phyloP scores from a whole-genome alignment of 2,113 vertebrate species.

The Chiloscyllium plagiosum region DNA sequence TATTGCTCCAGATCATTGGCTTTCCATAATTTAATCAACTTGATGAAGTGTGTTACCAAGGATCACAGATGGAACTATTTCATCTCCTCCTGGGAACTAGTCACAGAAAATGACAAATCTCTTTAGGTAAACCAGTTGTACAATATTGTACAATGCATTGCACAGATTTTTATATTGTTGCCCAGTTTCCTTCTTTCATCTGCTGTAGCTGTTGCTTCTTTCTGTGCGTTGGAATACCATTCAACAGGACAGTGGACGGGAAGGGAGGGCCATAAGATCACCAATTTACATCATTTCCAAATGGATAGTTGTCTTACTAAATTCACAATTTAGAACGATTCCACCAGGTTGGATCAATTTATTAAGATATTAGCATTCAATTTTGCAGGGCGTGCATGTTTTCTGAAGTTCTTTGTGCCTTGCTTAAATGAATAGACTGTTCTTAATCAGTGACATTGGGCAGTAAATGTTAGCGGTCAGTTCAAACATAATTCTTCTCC shows the following conservation, averaged over 20 bases:
- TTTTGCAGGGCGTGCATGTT: not conserved
- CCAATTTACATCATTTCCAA: not conserved
- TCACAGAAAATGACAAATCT: constrained; percentile 7
- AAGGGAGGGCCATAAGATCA: not conserved
- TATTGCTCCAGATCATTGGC: constrained; percentile 34
- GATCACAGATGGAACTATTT: constrained; percentile 33
- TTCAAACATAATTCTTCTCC: not conserved
- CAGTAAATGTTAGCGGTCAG: not conserved
- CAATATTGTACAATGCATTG: not conserved
- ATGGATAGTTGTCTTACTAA: not conserved
- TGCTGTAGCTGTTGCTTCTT: not conserved
- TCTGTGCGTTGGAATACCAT: not conserved
- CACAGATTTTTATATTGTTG: not conserved
- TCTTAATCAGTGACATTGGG: not conserved
- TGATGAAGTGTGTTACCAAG: constrained; percentile 16
- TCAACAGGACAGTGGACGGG: not conserved
- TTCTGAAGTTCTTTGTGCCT: not conserved
- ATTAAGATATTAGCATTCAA: not conserved
- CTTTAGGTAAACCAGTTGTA: constrained; percentile 5
- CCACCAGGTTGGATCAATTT: not conserved
- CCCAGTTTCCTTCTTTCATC: not conserved
- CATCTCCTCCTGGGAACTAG: constrained; percentile 4
- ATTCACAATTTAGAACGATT: not conserved
- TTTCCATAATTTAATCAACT: constrained; percentile 4
- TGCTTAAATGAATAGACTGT: not conserved